phyloP scores from a whole-genome alignment of 2,797 vertebrate species.

The Calcarius lapponicus region DNA sequence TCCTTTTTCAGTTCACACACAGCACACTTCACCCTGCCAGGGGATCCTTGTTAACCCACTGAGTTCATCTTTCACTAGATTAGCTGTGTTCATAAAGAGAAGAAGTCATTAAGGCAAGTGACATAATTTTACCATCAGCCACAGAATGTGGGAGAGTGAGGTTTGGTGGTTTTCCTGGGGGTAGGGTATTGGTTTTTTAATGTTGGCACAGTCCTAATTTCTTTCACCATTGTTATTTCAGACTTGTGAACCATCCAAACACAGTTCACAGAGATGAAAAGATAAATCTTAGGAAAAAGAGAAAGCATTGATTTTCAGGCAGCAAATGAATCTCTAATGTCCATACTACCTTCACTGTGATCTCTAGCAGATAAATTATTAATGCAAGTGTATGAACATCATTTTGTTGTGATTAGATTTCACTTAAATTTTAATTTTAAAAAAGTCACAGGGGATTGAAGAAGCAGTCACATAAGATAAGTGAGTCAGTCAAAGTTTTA shows the following conservation, averaged over 20 bases:
- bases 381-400: constrained; percentile 77
- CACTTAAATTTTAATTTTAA: constrained; percentile 80
- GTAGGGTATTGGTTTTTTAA: neutral
- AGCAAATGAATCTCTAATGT: constrained; percentile 64
- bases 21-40: neutral
- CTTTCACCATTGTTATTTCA: constrained; percentile 59
- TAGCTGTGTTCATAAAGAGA: neutral
- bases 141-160: neutral
- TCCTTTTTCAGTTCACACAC: neutral
- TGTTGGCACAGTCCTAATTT: constrained; percentile 2
- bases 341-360: constrained; percentile 65
- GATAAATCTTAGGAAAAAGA: constrained; percentile 48
- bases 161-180: neutral
- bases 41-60: neutral
- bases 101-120: constrained; percentile 14
- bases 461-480: constrained; percentile 73
- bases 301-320: constrained; percentile 60
- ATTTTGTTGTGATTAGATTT: constrained; percentile 83
- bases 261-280: constrained; percentile 32
- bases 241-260: constrained; percentile 26
- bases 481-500: constrained; percentile 74
- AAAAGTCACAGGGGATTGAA: constrained; percentile 74
- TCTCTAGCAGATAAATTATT: constrained; percentile 77
- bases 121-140: neutral
- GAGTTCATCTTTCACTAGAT: neutral